Percentiles rank a stretch among this genome's conserved stretches.
Conservation (phyloP, 2,113 vertebrate genomes). For the Eubucco bourcierii region DNA sequence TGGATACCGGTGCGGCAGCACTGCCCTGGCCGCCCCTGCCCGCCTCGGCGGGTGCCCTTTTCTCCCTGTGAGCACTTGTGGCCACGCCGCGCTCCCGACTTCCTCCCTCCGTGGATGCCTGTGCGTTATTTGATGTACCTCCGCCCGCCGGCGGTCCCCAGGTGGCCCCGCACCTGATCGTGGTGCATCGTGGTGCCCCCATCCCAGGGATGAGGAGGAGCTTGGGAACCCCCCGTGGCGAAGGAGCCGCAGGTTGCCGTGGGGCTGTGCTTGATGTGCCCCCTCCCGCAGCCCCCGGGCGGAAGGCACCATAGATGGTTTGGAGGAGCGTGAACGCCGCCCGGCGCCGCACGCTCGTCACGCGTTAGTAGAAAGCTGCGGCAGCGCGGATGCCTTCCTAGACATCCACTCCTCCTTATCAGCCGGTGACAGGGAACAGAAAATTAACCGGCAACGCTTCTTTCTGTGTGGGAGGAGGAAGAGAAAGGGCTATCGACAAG, state of each 20-base stretch:
- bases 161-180: neutral
- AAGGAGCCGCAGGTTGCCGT: neutral
- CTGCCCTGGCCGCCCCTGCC: neutral
- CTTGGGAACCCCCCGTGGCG: neutral
- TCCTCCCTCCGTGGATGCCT: neutral
- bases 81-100: neutral
- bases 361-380: constrained; percentile 22
- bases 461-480: neutral
- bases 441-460: neutral
- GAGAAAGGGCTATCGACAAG: neutral
- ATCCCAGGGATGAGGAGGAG: neutral
- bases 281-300: neutral
- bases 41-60: neutral
- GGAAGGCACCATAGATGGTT: neutral
- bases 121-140: accelerated
- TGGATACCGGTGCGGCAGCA: neutral
- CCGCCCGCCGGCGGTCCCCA: neutral
- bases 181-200: neutral
- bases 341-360: neutral
- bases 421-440: neutral
- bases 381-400: constrained; percentile 40
- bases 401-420: constrained; percentile 43
- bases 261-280: accelerated
- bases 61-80: accelerated
- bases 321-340: neutral